Percentiles rank a stretch among this genome's conserved stretches.
Conservation (phyloP, 30 jellyfish, hydroid and myxozoan genomes). For the Chironex yamaguchii region DNA sequence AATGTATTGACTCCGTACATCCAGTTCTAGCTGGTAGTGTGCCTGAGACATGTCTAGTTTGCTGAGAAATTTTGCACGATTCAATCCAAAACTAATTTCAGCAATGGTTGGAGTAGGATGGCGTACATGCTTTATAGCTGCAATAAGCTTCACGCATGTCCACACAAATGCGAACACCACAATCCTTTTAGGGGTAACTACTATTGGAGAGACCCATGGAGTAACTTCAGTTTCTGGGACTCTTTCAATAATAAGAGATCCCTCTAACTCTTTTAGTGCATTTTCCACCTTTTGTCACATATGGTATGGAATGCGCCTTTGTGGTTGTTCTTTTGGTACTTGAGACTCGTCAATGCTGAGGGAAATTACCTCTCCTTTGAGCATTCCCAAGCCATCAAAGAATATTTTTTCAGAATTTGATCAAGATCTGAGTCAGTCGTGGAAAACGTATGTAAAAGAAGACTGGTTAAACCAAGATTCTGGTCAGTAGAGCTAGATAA, state of each 20-base stretch:
- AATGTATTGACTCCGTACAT: not conserved
- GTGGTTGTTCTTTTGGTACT: conserved; percentile 15
- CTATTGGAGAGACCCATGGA: conserved; percentile 18
- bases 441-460: too few species aligned
- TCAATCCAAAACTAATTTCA: not conserved
- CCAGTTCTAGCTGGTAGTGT: conserved; percentile 1
- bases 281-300: conserved; percentile 7
- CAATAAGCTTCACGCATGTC: conserved; percentile 19
- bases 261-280: conserved; percentile 11
- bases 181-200: conserved; percentile 11
- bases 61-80: not conserved
- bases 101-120: not conserved
- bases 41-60: not conserved
- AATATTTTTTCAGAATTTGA: too few species aligned
- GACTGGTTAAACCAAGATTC: too few species aligned
- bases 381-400: too few species aligned
- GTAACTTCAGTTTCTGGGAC: conserved; percentile 26
- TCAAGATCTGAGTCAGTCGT: too few species aligned
- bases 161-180: conserved; percentile 23
- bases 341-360: too few species aligned
- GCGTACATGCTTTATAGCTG: not conserved
- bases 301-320: conserved; percentile 15
- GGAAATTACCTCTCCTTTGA: too few species aligned
- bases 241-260: not conserved
- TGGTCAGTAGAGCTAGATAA: too few species aligned